A percentile compares a stretch with the other conserved stretches of the same genome.
phyloP scores from a whole-genome alignment of 1,140 invertebrate genomes.

The Meteorus sp. region DNA sequence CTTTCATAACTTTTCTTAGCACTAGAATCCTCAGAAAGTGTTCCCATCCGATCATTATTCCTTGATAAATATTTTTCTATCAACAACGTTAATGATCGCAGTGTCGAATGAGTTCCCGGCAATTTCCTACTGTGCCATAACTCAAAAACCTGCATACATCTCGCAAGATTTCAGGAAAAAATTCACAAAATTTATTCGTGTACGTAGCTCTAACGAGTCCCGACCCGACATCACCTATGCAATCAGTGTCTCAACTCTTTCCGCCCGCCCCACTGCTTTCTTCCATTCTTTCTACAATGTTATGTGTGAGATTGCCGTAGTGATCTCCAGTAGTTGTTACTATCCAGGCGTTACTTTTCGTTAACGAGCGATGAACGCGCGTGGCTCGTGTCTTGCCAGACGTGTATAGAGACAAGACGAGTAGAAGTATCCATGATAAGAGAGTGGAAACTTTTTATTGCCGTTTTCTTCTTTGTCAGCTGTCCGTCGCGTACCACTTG shows the following conservation, averaged over 20 bases:
- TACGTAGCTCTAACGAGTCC: constrained; percentile 27
- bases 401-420: background rate
- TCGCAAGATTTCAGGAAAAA: background rate
- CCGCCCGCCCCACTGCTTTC: background rate
- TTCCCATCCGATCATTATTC: too few relatives aligned
- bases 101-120: too few relatives aligned
- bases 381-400: constrained; percentile 20
- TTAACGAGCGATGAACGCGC: constrained; percentile 29
- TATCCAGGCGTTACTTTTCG: constrained; percentile 28
- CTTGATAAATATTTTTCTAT: too few relatives aligned
- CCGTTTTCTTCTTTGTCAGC: too few relatives aligned
- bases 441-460: too few relatives aligned
- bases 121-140: too few relatives aligned
- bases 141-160: background rate
- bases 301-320: too few relatives aligned
- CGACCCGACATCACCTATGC: constrained; percentile 25
- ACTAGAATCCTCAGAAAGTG: too few relatives aligned
- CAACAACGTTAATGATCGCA: too few relatives aligned
- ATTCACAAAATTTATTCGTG: constrained; percentile 31
- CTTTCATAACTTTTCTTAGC: too few relatives aligned
- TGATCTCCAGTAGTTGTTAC: too few relatives aligned
- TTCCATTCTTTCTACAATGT: background rate
- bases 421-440: too few relatives aligned
- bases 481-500: background rate
- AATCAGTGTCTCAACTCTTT: constrained; percentile 21